Conservation (phyloP, 1,140 invertebrate genomes). For the Coenobita brevimanus region DNA sequence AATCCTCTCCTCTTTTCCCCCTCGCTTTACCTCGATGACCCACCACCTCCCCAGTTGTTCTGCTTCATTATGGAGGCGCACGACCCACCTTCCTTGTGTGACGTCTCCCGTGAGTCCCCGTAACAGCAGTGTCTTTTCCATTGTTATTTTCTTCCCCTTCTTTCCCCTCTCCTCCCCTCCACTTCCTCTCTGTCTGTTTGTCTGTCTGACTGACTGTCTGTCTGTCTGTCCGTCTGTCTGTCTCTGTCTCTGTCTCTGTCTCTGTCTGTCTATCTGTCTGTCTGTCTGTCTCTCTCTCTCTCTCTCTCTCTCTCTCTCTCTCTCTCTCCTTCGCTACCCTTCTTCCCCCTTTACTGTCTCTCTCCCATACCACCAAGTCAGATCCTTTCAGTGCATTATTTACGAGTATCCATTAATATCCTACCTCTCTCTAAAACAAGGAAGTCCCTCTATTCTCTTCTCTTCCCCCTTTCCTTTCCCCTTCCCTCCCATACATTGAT, state of each 20-base stretch:
- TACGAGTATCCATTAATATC: not conserved
- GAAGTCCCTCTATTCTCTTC: too few relatives aligned
- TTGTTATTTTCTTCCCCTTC: not conserved
- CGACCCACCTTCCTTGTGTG: not conserved
- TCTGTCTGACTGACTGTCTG: too few relatives aligned
- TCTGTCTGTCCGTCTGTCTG: too few relatives aligned
- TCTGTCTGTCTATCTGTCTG: too few relatives aligned
- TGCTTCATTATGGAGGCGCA: not conserved
- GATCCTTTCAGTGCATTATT: not conserved
- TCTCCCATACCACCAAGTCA: not conserved
- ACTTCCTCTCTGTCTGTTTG: too few relatives aligned
- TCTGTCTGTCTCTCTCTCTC: not conserved
- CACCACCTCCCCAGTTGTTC: not conserved
- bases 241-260: too few relatives aligned
- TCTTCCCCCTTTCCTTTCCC: not conserved
- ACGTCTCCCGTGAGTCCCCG: not conserved
- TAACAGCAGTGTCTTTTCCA: too few relatives aligned
- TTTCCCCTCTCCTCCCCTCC: not conserved
- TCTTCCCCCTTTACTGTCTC: not conserved
- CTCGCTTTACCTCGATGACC: not conserved
- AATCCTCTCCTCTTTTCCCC: not conserved
- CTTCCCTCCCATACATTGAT: not conserved
- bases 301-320: conserved; percentile 8
- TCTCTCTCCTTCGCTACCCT: not conserved
- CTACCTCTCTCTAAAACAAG: too few relatives aligned